Percentiles rank a stretch among this genome's conserved stretches.
Conservation (phyloP, 2,113 vertebrate species). For the Amblyornis subalaris region DNA sequence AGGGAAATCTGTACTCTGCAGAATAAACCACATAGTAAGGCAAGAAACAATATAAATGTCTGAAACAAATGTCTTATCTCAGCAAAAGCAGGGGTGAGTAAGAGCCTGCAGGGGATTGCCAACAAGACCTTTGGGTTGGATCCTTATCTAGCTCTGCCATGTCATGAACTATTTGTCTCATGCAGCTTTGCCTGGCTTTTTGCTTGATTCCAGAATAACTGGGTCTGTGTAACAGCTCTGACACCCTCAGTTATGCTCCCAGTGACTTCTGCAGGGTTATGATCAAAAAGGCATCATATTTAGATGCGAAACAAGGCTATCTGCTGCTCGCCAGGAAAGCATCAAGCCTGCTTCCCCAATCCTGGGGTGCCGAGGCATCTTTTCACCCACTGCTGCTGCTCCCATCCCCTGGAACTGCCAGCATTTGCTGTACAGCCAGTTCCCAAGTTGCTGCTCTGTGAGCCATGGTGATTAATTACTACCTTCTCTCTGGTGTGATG, state of each 20-base stretch:
- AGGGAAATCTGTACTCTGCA: not conserved
- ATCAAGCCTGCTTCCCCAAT: not conserved
- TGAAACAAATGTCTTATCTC: conserved; percentile 30
- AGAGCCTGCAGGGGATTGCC: conserved; percentile 28
- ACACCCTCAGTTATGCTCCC: not conserved
- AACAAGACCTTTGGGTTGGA: conserved; percentile 10
- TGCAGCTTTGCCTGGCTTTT: not conserved
- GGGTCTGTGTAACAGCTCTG: not conserved
- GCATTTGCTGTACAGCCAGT: not conserved
- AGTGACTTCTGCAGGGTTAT: not conserved
- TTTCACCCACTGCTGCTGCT: not conserved
- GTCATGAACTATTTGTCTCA: not conserved
- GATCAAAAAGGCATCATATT: not conserved
- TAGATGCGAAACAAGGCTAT: not conserved
- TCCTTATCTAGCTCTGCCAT: conserved; percentile 3
- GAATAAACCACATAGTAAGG: not conserved
- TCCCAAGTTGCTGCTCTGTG: not conserved
- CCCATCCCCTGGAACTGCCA: not conserved
- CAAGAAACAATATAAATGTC: conserved; percentile 21
- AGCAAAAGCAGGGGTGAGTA: conserved; percentile 25
- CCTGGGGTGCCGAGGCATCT: not conserved
- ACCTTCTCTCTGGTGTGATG: not conserved
- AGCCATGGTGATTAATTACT: conserved; percentile 17
- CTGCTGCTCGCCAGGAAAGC: not conserved
- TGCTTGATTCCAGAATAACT: not conserved